phyloP scores from a whole-genome alignment of 23 tunicate genomes.

The Halocynthia roretzi region DNA sequence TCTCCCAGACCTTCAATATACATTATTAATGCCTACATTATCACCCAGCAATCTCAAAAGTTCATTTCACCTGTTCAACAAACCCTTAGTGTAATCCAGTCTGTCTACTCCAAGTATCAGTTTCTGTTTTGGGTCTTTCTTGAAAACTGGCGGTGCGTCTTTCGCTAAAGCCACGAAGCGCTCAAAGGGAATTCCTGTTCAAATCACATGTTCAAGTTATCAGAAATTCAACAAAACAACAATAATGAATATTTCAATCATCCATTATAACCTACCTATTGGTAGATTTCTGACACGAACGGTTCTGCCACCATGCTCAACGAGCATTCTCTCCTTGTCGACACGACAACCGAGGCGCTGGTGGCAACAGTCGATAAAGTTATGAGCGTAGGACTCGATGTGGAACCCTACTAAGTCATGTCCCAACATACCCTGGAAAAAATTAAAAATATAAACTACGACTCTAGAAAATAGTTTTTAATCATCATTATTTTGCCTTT shows the following conservation, averaged over 20 bases:
- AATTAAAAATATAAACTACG: too few relatives aligned
- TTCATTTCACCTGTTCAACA: slow-evolving; percentile 7
- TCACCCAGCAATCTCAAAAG: too few relatives aligned
- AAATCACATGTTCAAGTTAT: not conserved
- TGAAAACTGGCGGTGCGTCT: slow-evolving; percentile 7
- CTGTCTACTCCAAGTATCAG: slow-evolving; percentile 21
- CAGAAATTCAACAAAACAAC: not conserved
- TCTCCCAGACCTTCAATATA: too few relatives aligned
- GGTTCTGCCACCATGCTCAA: slow-evolving; percentile 24
- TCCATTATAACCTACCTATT: slow-evolving; percentile 8
- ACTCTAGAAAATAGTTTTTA: too few relatives aligned
- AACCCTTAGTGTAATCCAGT: slow-evolving; percentile 23
- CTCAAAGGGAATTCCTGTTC: slow-evolving; percentile 19
- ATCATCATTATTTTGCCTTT: too few relatives aligned
- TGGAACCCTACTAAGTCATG: slow-evolving; percentile 17
- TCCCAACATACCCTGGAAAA: slow-evolving; percentile 16
- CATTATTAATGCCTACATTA: too few relatives aligned
- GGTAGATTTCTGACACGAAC: slow-evolving; percentile 17
- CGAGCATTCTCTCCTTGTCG: slow-evolving; percentile 23
- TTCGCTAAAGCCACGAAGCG: slow-evolving; percentile 13
- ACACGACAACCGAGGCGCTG: slow-evolving; percentile 18
- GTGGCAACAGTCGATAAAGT: slow-evolving; percentile 23
- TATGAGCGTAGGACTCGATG: slow-evolving; percentile 20
- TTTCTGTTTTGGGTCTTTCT: slow-evolving; percentile 12
- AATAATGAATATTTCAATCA: too few relatives aligned